Conservation (phyloP, 2,113 vertebrate genomes). For the Pteropus alecto region DNA sequence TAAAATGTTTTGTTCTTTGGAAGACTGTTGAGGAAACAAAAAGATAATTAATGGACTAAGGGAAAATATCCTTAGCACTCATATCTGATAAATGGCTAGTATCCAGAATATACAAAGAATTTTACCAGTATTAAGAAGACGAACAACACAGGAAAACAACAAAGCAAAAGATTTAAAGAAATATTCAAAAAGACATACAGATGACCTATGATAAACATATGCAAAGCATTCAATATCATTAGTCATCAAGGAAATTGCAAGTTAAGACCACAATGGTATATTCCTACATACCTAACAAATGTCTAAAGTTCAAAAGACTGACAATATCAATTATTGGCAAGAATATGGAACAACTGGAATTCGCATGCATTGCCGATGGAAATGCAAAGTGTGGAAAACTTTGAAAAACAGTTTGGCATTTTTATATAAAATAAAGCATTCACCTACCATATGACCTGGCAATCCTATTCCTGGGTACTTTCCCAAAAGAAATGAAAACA, state of each 20-base stretch:
- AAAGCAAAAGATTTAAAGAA: neutral
- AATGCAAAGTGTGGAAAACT: neutral
- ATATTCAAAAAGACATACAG: too few relatives aligned
- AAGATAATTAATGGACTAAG: neutral
- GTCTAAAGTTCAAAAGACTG: neutral
- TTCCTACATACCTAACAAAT: neutral
- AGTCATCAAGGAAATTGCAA: neutral
- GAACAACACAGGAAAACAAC: neutral
- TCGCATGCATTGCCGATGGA: neutral
- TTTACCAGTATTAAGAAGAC: neutral
- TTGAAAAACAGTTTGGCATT: neutral
- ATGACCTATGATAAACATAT: neutral
- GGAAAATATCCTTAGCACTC: neutral
- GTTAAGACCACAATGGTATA: neutral
- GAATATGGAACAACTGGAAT: neutral
- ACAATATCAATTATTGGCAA: neutral
- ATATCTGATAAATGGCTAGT: neutral
- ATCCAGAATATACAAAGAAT: neutral
- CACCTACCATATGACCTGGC: neutral
- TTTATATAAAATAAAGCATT: neutral
- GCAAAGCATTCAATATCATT: neutral
- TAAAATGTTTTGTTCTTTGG: neutral
- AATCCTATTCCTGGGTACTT: neutral
- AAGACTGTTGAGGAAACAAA: neutral
- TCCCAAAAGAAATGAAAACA: constrained; percentile 32